phyloP scores from a whole-genome alignment of 2,888 invertebrate genomes.

The Ormia ochracea region DNA sequence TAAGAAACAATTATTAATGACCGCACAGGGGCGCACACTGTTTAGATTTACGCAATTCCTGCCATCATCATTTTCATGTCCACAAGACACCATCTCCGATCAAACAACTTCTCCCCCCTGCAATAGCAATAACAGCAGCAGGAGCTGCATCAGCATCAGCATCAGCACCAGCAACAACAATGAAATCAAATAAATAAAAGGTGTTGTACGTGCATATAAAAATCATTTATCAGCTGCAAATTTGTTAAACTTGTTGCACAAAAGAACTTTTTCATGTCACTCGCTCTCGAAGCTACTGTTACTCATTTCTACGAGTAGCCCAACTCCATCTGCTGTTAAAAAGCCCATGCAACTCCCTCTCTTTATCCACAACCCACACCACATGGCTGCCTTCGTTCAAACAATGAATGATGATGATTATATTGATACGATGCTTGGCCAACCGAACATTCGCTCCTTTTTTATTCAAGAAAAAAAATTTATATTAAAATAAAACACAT shows the following conservation, averaged over 20 bases:
- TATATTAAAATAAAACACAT: not conserved
- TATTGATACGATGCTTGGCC: conserved; percentile 56
- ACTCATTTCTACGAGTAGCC: conserved; percentile 42
- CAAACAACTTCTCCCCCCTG: conserved; percentile 12
- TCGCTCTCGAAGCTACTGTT: conserved; percentile 67
- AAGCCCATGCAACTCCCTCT: not conserved
- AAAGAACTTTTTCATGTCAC: conserved; percentile 75
- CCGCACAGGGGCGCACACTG: conserved; percentile 58
- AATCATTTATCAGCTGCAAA: conserved; percentile 74
- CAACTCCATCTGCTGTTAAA: not conserved
- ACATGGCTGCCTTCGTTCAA: conserved; percentile 1
- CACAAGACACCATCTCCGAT: conserved; percentile 6
- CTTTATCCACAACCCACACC: not conserved
- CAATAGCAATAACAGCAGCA: not conserved
- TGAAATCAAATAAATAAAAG: conserved; percentile 51
- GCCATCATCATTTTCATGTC: conserved; percentile 2
- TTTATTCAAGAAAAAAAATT: not conserved
- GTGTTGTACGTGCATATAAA: conserved; percentile 66
- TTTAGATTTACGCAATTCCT: conserved; percentile 1
- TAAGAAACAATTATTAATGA: conserved; percentile 71
- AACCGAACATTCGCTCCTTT: conserved; percentile 19
- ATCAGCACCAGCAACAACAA: not conserved
- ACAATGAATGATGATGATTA: conserved; percentile 62
- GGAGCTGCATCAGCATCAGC: not conserved
- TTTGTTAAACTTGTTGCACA: conserved; percentile 74